Conservation (phyloP, 2,888 invertebrate genomes). For the Callosobruchus maculatus region DNA sequence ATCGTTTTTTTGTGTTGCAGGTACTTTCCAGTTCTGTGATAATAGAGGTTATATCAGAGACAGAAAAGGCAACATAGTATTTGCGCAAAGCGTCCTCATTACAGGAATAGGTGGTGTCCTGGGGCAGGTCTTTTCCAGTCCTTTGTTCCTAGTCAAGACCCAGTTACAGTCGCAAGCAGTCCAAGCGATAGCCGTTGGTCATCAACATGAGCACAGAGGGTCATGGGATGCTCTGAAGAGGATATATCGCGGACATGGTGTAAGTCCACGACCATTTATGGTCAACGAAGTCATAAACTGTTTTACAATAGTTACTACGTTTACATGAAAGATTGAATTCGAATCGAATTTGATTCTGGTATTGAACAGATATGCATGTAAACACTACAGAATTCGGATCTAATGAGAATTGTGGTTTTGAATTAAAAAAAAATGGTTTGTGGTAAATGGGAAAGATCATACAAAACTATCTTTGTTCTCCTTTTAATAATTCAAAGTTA, state of each 20-base stretch:
- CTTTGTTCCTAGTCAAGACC: slow-evolving; percentile 77
- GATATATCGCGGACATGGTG: slow-evolving; percentile 55
- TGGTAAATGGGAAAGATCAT: too few species aligned
- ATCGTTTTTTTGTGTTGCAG: slow-evolving; percentile 21
- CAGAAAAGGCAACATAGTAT: slow-evolving; percentile 50
- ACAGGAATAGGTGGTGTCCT: slow-evolving; percentile 62
- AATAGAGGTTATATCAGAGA: slow-evolving; percentile 46
- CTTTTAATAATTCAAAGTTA: too few species aligned
- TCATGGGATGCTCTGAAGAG: slow-evolving; percentile 51
- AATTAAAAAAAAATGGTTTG: too few species aligned
- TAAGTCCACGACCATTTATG: slow-evolving; percentile 24
- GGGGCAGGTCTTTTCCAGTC: slow-evolving; percentile 69
- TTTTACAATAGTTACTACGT: too few species aligned
- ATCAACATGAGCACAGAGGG: slow-evolving; percentile 71
- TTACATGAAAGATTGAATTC: too few species aligned
- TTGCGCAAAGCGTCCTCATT: slow-evolving; percentile 49
- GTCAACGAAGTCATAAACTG: too few species aligned
- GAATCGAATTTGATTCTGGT: too few species aligned
- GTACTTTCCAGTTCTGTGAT: slow-evolving; percentile 38
- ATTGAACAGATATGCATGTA: too few species aligned
- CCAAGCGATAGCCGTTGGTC: slow-evolving; percentile 75
- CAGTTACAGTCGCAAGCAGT: slow-evolving; percentile 76
- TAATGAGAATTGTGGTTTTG: too few species aligned
- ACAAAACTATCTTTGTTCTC: too few species aligned
- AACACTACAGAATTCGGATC: too few species aligned